phyloP scores from a whole-genome alignment of 1,140 invertebrate species.

The Bombus affinis region DNA sequence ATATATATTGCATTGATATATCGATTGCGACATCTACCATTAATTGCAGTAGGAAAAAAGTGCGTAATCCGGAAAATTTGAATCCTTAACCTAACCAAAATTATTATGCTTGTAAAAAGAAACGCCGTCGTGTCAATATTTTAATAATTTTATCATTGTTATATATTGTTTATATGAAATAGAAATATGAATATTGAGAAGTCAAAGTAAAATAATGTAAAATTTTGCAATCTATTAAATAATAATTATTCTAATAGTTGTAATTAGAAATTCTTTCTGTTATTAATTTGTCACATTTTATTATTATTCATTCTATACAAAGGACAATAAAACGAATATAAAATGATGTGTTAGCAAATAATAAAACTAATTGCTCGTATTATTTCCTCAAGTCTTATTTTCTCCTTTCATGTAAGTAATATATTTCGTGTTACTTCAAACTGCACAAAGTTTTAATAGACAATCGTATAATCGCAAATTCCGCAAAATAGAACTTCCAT shows the following conservation, averaged over 20 bases:
- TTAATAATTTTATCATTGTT: background rate
- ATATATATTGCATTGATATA: background rate
- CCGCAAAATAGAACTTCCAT: background rate
- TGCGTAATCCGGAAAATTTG: background rate
- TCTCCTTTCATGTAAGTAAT: background rate
- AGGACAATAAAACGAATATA: no score
- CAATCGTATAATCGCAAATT: background rate
- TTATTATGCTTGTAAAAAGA: background rate
- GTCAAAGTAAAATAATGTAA: background rate
- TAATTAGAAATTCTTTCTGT: background rate
- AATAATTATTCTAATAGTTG: background rate
- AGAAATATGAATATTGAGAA: background rate
- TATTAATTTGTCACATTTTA: background rate
- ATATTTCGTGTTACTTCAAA: background rate
- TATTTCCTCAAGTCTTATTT: background rate
- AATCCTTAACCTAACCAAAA: background rate
- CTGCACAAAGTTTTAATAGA: background rate
- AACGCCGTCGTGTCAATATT: background rate
- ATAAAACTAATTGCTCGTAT: background rate
- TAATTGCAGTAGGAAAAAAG: background rate
- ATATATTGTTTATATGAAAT: background rate
- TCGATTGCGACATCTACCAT: background rate
- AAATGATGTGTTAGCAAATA: no score
- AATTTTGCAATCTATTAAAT: background rate
- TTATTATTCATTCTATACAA: background rate